phyloP scores from a whole-genome alignment of 2,113 vertebrate genomes.

The Eira barbara region DNA sequence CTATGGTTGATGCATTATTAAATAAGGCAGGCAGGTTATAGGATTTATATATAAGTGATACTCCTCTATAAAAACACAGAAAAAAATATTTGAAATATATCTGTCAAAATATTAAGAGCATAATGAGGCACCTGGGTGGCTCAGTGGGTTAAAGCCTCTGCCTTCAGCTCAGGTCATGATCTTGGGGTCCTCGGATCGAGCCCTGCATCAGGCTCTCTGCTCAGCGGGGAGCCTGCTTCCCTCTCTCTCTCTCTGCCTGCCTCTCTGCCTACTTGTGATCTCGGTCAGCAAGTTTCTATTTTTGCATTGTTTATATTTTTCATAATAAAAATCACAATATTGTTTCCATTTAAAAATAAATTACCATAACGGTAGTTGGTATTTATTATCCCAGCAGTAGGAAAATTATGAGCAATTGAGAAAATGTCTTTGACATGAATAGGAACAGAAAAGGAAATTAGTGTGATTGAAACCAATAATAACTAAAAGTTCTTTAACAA shows the following conservation, averaged over 20 bases:
- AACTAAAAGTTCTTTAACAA: background rate
- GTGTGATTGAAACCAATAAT: background rate
- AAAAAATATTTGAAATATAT: background rate
- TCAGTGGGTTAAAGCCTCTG: too few relatives aligned
- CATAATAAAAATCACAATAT: background rate
- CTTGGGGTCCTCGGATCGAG: too few relatives aligned
- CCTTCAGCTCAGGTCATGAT: too few relatives aligned
- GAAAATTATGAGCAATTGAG: background rate
- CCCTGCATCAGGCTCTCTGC: too few relatives aligned
- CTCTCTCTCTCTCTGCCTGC: too few relatives aligned
- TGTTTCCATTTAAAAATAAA: background rate
- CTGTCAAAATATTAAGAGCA: background rate
- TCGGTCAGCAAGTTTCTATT: background rate
- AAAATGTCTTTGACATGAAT: background rate
- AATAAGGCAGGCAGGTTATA: background rate
- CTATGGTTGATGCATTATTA: background rate
- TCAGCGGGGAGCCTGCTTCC: too few relatives aligned
- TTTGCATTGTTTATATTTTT: background rate
- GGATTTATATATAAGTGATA: background rate
- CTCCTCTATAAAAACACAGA: background rate
- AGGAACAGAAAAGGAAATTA: background rate
- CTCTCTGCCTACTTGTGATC: too few relatives aligned
- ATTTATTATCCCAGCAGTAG: background rate
- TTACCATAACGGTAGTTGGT: background rate
- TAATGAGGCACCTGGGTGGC: too few relatives aligned